phyloP scores from a whole-genome alignment of 2,797 vertebrate genomes.

The Hypotaenidia okinawae region DNA sequence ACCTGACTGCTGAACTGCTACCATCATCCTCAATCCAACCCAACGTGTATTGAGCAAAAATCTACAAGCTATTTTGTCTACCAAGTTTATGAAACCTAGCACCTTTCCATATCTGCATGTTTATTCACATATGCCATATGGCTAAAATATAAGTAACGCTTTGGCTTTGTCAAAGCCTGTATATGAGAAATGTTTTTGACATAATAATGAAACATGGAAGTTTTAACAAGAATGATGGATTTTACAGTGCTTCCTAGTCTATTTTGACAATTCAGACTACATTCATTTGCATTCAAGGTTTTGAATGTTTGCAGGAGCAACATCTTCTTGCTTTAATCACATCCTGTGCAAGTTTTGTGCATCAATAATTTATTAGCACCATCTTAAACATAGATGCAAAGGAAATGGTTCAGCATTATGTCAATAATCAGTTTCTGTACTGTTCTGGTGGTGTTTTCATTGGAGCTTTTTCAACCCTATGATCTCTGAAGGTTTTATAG shows the following conservation, averaged over 20 bases:
- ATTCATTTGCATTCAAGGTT: neutral
- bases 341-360: neutral
- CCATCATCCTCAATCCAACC: neutral
- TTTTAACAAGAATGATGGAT: neutral
- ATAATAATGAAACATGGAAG: accelerated
- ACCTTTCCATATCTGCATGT: neutral
- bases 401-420: neutral
- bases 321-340: neutral
- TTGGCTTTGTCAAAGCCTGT: neutral
- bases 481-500: neutral
- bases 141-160: neutral
- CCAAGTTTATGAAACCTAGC: neutral
- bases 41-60: neutral
- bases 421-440: neutral
- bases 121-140: neutral
- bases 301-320: neutral
- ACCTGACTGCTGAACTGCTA: neutral
- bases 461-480: neutral
- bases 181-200: neutral
- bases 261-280: neutral
- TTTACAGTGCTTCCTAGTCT: neutral
- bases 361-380: neutral
- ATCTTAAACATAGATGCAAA: neutral
- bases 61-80: neutral
- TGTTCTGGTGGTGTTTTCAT: neutral